Evolutionary conservation across 2,113 vertebrate genomes (phyloP).

Genomic region (Microtus pennsylvanicus): DNA sequence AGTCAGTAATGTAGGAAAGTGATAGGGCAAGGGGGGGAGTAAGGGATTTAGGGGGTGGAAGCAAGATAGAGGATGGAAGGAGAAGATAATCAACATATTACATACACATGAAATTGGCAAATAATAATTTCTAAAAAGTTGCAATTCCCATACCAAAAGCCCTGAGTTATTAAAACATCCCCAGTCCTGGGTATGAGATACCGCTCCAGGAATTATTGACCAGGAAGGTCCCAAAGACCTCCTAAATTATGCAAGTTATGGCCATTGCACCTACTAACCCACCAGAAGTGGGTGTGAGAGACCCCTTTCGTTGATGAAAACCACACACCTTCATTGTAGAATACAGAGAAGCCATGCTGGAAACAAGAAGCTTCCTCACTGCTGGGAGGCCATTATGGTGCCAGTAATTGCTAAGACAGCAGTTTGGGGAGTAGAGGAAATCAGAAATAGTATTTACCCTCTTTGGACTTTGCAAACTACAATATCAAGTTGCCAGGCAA

Average conservation of each 20-base stretch:
- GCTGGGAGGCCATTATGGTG: neutral
- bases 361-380: neutral
- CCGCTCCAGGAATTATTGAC: neutral
- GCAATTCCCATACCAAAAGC: neutral
- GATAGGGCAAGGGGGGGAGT: neutral
- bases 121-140: neutral
- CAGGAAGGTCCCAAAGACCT: neutral
- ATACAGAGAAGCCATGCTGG: neutral
- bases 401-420: neutral
- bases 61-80: neutral
- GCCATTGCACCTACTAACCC: neutral
- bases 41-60: neutral
- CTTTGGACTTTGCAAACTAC: neutral
- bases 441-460: too few relatives aligned
- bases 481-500: neutral
- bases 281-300: neutral
- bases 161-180: neutral
- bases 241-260: neutral
- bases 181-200: neutral
- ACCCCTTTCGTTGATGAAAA: neutral
- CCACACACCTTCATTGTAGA: neutral
- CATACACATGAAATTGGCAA: neutral
- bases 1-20: neutral
- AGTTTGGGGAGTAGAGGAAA: neutral
- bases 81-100: neutral